Evolutionary conservation across 2,888 invertebrate species (phyloP).

Genomic region (Cephus pygmeus): DNA sequence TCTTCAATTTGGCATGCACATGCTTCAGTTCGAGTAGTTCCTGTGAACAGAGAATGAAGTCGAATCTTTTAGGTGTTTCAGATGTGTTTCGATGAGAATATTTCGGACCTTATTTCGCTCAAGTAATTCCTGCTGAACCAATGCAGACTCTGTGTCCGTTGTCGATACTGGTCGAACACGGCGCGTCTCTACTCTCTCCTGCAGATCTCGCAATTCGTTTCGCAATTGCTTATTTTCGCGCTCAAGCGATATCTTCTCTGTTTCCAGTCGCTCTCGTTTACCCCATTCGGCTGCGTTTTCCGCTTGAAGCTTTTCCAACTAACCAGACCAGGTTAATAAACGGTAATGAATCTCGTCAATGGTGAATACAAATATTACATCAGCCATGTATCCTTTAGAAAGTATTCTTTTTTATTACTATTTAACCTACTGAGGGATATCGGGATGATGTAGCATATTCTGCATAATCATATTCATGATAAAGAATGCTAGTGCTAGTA

Average conservation of each 20-base stretch:
- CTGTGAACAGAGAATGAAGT: slow-evolving; percentile 56
- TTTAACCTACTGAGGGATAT: no score
- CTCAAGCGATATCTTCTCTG: slow-evolving; percentile 87
- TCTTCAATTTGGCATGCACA: slow-evolving; percentile 79
- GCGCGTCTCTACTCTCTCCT: slow-evolving; percentile 75
- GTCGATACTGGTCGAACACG: slow-evolving; percentile 74
- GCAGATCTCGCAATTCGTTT: slow-evolving; percentile 76
- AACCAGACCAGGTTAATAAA: slow-evolving; percentile 30
- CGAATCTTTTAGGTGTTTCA: neutral
- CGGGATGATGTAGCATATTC: no score
- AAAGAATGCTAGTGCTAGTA: neutral
- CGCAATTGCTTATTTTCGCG: slow-evolving; percentile 88
- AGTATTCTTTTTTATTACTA: no score
- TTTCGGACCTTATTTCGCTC: slow-evolving; percentile 73
- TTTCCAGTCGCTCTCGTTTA: slow-evolving; percentile 88
- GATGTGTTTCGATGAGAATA: neutral
- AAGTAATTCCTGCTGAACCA: slow-evolving; percentile 75
- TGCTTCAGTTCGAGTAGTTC: slow-evolving; percentile 80
- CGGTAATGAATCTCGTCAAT: neutral
- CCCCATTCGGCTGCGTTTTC: slow-evolving; percentile 97
- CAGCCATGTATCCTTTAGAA: neutral
- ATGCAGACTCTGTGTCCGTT: slow-evolving; percentile 74
- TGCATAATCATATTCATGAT: neutral
- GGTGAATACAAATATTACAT: neutral
- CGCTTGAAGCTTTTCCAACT: slow-evolving; percentile 87